Percentiles rank a stretch among this genome's conserved stretches.
These are phyloP conservation scores for Lathamus discolor DNA, from an alignment of 2,113 vertebrate species.

Conservation along the genomic window DNA sequence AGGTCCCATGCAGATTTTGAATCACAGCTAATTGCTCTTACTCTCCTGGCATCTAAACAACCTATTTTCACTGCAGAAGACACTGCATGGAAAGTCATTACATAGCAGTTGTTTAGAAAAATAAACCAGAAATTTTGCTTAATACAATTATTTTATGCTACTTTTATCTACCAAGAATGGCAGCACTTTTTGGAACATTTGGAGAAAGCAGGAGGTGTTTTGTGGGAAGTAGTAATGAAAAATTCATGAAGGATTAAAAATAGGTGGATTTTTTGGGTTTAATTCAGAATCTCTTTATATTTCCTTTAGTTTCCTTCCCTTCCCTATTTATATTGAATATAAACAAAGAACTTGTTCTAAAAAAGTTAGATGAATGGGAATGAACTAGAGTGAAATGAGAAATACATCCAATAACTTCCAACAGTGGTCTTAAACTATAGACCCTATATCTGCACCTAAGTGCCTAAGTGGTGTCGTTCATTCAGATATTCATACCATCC, in stretches of 20 bases:
- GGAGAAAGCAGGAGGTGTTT: slow-evolving; percentile 73
- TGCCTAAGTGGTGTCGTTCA: not conserved
- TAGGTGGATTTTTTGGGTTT: slow-evolving; percentile 59
- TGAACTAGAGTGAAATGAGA: slow-evolving; percentile 10
- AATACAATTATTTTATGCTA: slow-evolving; percentile 53
- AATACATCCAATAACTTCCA: not conserved
- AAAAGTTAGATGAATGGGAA: slow-evolving; percentile 53
- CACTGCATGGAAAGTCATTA: slow-evolving; percentile 17
- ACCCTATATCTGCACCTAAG: not conserved
- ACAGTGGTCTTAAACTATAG: not conserved
- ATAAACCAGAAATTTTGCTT: slow-evolving; percentile 46
- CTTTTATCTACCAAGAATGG: slow-evolving; percentile 47
- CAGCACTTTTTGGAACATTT: slow-evolving; percentile 67
- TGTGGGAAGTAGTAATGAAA: slow-evolving; percentile 73
- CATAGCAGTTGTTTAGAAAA: slow-evolving; percentile 3
- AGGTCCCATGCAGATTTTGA: not conserved
- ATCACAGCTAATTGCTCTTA: not conserved
- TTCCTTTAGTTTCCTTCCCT: slow-evolving; percentile 58
- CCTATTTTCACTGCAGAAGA: not conserved
- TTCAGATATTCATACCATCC: not conserved
- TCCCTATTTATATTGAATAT: slow-evolving; percentile 62
- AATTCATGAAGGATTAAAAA: slow-evolving; percentile 72
- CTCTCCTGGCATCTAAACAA: not conserved
- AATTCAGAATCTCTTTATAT: slow-evolving; percentile 68
- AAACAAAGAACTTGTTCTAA: slow-evolving; percentile 58